A percentile compares a stretch with the other conserved stretches of the same genome.
phyloP scores from a whole-genome alignment of 2,888 invertebrate species.

The Idaea biselata region DNA sequence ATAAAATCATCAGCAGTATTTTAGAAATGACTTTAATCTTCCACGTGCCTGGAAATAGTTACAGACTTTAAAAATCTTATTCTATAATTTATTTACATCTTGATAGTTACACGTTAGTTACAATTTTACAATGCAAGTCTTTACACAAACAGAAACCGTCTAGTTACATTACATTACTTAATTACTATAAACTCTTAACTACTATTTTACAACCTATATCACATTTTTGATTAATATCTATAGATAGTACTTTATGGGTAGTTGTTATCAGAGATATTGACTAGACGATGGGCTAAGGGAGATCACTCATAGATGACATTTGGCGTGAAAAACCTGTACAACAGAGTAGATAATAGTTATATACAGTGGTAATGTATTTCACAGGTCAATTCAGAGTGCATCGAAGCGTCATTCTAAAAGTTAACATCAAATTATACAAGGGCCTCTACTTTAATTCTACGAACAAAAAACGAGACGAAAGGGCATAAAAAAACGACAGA shows the following conservation, averaged over 20 bases:
- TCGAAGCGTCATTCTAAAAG: too few species aligned
- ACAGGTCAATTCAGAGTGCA: too few species aligned
- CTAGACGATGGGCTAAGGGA: not conserved
- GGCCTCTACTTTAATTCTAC: too few species aligned
- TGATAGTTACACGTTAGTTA: slow-evolving; percentile 58
- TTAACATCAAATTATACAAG: too few species aligned
- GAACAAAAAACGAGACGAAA: too few species aligned
- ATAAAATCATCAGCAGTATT: slow-evolving; percentile 36
- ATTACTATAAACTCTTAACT: slow-evolving; percentile 65
- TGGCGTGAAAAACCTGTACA: too few species aligned
- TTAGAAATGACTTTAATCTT: slow-evolving; percentile 76
- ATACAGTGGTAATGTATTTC: too few species aligned
- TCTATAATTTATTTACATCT: slow-evolving; percentile 73
- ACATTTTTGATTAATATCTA: slow-evolving; percentile 74
- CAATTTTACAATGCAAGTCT: slow-evolving; percentile 52
- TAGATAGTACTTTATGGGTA: slow-evolving; percentile 18
- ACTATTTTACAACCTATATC: slow-evolving; percentile 79
- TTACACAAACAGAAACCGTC: slow-evolving; percentile 53
- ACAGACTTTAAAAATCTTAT: slow-evolving; percentile 79
- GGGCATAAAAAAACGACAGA: too few species aligned
- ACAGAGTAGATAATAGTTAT: too few species aligned
- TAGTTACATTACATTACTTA: slow-evolving; percentile 44
- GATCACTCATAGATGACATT: too few species aligned
- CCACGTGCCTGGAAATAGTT: slow-evolving; percentile 72
- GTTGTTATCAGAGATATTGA: too few species aligned